Conservation (phyloP, 2,797 vertebrate species). For the Luscinia luscinia region DNA sequence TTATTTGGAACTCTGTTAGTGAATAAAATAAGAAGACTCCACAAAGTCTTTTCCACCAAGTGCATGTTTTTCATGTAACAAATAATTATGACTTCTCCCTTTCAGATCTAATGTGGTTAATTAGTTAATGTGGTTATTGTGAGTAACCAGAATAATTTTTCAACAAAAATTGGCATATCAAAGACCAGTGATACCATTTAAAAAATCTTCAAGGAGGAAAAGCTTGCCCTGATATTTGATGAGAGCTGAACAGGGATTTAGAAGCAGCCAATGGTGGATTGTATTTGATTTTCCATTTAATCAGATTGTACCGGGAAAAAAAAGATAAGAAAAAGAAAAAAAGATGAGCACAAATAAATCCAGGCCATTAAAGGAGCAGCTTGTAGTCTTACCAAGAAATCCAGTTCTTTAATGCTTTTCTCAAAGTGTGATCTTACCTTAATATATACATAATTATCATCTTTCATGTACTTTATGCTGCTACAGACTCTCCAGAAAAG, state of each 20-base stretch:
- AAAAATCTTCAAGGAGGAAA: neutral
- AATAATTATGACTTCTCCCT: neutral
- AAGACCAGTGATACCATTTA: neutral
- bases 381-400: neutral
- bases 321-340: neutral
- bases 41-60: neutral
- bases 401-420: neutral
- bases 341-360: neutral
- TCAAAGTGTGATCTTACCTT: neutral
- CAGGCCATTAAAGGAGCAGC: neutral
- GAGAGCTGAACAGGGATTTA: neutral
- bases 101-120: neutral
- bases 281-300: neutral
- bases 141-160: neutral
- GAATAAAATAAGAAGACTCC: neutral
- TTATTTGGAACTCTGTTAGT: too few species aligned
- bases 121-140: neutral
- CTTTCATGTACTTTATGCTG: neutral
- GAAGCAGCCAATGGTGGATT: neutral
- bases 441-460: neutral
- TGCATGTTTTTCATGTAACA: fast-evolving
- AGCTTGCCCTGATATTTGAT: neutral
- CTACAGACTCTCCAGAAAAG: neutral
- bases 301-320: neutral
- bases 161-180: neutral